Evolutionary conservation across 2,113 vertebrate species (phyloP).

Genomic region (Xyliphius kryptos): DNA sequence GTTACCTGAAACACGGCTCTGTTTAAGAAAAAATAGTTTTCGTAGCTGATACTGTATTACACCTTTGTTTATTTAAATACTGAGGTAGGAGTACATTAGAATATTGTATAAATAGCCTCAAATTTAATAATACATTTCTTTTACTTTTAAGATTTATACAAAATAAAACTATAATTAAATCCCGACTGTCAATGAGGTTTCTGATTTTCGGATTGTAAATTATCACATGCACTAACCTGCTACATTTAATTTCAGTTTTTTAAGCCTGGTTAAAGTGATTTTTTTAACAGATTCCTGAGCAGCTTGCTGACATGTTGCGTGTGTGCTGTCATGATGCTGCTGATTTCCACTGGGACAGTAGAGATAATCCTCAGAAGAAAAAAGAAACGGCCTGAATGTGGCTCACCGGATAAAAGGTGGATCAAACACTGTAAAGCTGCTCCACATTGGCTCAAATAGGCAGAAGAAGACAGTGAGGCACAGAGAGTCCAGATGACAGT

Average conservation of each 20-base stretch:
- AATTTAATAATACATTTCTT: too few species aligned
- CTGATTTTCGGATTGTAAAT: too few species aligned
- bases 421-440: conserved; percentile 64
- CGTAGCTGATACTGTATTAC: too few species aligned
- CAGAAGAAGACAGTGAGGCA: conserved; percentile 11
- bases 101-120: too few species aligned
- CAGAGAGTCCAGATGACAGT: conserved; percentile 40
- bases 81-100: too few species aligned
- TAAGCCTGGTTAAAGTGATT: background rate
- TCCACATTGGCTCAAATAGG: conserved; percentile 39
- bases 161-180: too few species aligned
- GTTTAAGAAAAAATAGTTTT: too few species aligned
- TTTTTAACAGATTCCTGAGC: conserved; percentile 22
- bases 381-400: conserved; percentile 44
- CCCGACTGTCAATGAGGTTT: too few species aligned
- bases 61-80: too few species aligned
- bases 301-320: conserved; percentile 42
- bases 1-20: too few species aligned
- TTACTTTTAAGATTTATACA: too few species aligned
- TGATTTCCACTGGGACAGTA: conserved; percentile 59
- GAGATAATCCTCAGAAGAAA: conserved; percentile 47
- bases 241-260: background rate
- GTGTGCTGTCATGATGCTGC: conserved; percentile 41
- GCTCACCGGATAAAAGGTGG: conserved; percentile 55
- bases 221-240: too few species aligned